A percentile compares a stretch with the other conserved stretches of the same genome.
Conservation (phyloP, 2,888 invertebrate species). For the Hydrotaea diabolus region DNA sequence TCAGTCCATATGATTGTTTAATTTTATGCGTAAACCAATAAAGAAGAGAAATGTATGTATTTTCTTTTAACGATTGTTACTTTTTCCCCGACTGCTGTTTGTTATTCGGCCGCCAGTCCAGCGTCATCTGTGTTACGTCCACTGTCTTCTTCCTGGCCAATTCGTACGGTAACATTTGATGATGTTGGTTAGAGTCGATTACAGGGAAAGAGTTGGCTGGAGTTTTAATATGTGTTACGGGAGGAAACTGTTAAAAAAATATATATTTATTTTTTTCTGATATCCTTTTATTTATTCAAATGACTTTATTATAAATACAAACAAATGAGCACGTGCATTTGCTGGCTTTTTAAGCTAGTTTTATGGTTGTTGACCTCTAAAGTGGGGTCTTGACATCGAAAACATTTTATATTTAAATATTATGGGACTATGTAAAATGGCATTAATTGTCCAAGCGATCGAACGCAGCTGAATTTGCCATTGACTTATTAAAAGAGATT, state of each 20-base stretch:
- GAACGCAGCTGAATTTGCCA: too few relatives aligned
- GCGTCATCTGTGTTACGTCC: background rate
- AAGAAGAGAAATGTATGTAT: slow-evolving; percentile 45
- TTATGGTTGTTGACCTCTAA: slow-evolving; percentile 15
- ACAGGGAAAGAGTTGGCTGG: slow-evolving; percentile 19
- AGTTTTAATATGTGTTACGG: slow-evolving; percentile 46
- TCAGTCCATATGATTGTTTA: slow-evolving; percentile 56
- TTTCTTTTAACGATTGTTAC: slow-evolving; percentile 43
- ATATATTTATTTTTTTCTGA: slow-evolving; percentile 11
- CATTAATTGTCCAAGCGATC: too few relatives aligned
- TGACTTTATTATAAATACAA: slow-evolving; percentile 35
- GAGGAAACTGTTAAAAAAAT: background rate
- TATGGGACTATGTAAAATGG: too few relatives aligned
- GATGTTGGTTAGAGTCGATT: background rate
- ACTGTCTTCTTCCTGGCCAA: too few relatives aligned
- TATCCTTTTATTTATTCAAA: slow-evolving; percentile 56
- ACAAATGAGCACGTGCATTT: background rate
- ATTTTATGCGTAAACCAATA: slow-evolving; percentile 60
- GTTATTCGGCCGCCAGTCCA: background rate
- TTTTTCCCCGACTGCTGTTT: background rate
- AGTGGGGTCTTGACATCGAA: background rate
- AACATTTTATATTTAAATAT: too few relatives aligned
- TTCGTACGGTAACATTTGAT: background rate
- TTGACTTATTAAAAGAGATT: too few relatives aligned
- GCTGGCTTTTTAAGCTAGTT: background rate